Conservation (phyloP, 1,140 invertebrate genomes). For the Diorhabda elongata region DNA sequence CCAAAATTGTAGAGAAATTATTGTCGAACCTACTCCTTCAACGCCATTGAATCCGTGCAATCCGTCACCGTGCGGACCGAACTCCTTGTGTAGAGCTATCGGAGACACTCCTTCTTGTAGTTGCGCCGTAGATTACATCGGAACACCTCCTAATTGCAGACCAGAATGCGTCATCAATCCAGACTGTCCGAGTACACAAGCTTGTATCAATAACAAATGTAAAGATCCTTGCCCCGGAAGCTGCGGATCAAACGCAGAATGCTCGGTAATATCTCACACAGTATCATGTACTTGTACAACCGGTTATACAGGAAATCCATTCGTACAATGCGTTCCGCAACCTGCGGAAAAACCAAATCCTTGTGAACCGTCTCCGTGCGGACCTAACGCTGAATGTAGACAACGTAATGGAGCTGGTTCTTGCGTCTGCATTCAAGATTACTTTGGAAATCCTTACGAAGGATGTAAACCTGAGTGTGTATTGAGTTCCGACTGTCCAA, state of each 20-base stretch:
- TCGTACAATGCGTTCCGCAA: slow-evolving; percentile 54
- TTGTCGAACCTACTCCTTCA: slow-evolving; percentile 37
- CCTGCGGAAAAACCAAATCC: slow-evolving; percentile 41
- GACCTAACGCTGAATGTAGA: slow-evolving; percentile 63
- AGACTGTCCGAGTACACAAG: slow-evolving; percentile 67
- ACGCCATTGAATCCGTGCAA: slow-evolving; percentile 59
- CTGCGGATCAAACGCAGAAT: slow-evolving; percentile 73
- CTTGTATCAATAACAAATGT: slow-evolving; percentile 73
- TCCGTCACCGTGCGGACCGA: slow-evolving; percentile 75
- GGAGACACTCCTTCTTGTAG: slow-evolving; percentile 64
- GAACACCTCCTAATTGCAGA: slow-evolving; percentile 67
- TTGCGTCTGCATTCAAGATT: slow-evolving; percentile 67
- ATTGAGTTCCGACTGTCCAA: slow-evolving; percentile 70
- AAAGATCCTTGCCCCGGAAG: slow-evolving; percentile 72
- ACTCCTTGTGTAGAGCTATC: slow-evolving; percentile 62
- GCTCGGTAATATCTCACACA: slow-evolving; percentile 69
- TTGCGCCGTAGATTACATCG: slow-evolving; percentile 66
- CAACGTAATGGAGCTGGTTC: slow-evolving; percentile 61
- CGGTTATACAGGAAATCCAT: slow-evolving; percentile 75
- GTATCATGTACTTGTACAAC: slow-evolving; percentile 69
- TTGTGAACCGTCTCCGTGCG: slow-evolving; percentile 54
- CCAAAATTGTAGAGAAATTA: slow-evolving; percentile 65
- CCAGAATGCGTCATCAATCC: slow-evolving; percentile 75
- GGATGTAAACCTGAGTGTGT: slow-evolving; percentile 76
- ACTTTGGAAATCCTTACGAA: slow-evolving; percentile 74